Evolutionary conservation across 2,888 invertebrate genomes (phyloP).

Genomic region (Argynnis bischoffii): DNA sequence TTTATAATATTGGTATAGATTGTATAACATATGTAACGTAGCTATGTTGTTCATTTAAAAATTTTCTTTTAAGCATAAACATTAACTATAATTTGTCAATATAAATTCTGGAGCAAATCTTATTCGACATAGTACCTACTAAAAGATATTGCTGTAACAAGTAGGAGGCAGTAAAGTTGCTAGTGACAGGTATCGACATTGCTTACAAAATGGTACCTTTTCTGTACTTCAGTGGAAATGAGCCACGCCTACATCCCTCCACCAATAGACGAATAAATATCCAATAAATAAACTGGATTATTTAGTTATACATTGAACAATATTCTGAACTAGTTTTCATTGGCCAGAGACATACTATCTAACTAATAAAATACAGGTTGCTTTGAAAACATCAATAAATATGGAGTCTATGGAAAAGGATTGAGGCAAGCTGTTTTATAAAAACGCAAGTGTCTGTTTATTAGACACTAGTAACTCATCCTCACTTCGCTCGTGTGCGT

Average conservation of each 20-base stretch:
- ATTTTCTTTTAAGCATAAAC: not conserved
- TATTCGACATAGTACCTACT: constrained; percentile 11
- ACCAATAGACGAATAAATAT: constrained; percentile 56
- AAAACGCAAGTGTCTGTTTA: too few species aligned
- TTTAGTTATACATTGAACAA: constrained; percentile 44
- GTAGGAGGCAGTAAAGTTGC: constrained; percentile 35
- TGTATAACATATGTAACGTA: too few species aligned
- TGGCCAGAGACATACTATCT: constrained; percentile 42
- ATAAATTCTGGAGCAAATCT: constrained; percentile 24
- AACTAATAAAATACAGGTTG: constrained; percentile 49
- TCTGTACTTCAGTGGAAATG: constrained; percentile 52
- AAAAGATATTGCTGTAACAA: constrained; percentile 34
- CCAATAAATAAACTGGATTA: constrained; percentile 63
- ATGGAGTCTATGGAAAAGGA: constrained; percentile 36
- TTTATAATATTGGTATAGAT: too few species aligned
- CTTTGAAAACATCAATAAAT: constrained; percentile 55
- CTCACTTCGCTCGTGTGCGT: too few species aligned
- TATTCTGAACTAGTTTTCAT: constrained; percentile 42
- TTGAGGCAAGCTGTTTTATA: not conserved
- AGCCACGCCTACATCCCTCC: constrained; percentile 55
- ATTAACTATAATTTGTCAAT: constrained; percentile 22
- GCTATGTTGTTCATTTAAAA: not conserved
- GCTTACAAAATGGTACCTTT: constrained; percentile 43
- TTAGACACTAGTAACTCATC: too few species aligned
- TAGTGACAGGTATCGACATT: constrained; percentile 35